phyloP scores from a whole-genome alignment of 64 coral and sea anemone species.

The Stichodactyla helianthus region DNA sequence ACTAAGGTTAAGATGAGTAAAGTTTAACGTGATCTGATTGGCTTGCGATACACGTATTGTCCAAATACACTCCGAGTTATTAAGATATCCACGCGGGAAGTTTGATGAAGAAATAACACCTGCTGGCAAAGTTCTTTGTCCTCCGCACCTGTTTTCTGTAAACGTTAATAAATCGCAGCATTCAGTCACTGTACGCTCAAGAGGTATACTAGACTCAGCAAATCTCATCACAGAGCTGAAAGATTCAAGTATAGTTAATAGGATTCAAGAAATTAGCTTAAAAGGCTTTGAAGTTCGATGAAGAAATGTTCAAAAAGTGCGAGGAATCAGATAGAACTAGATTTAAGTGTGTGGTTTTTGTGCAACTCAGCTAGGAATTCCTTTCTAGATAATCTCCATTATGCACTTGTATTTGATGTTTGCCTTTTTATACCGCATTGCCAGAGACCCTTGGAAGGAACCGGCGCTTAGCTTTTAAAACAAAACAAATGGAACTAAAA shows the following conservation, averaged over 20 bases:
- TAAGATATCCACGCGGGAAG: slow-evolving; percentile 51
- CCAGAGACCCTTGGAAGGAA: neutral
- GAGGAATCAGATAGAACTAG: neutral
- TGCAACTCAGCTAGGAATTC: neutral
- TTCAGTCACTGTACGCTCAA: neutral
- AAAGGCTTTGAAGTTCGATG: too few species aligned
- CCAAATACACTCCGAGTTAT: slow-evolving; percentile 59
- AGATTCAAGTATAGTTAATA: too few species aligned
- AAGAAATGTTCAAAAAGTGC: neutral
- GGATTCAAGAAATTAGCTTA: too few species aligned
- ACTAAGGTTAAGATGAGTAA: slow-evolving; percentile 64
- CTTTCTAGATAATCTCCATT: neutral
- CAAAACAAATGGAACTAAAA: neutral
- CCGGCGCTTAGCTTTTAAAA: neutral
- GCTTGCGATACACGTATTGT: slow-evolving; percentile 39
- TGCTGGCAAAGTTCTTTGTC: slow-evolving; percentile 40
- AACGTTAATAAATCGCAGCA: neutral
- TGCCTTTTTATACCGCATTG: neutral
- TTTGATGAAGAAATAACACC: slow-evolving; percentile 68
- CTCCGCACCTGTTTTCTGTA: slow-evolving; percentile 67
- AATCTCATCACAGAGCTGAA: too few species aligned
- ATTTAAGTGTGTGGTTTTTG: neutral
- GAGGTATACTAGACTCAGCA: too few species aligned
- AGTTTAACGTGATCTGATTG: slow-evolving; percentile 77
- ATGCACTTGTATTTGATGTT: neutral